These are phyloP conservation scores for Batillaria attramentaria DNA, from an alignment of 1,140 invertebrate species.

Conservation along the genomic window DNA sequence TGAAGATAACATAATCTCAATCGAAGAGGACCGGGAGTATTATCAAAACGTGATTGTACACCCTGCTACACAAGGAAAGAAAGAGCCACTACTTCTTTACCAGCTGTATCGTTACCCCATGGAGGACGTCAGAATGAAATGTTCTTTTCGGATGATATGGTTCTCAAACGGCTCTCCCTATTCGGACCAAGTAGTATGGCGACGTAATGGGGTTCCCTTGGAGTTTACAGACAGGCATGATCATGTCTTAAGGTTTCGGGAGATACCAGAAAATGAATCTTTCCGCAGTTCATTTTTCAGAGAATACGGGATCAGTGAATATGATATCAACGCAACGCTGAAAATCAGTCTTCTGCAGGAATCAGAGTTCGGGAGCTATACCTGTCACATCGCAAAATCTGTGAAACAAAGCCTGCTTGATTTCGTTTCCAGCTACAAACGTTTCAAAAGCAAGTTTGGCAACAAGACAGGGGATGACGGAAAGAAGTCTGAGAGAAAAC, in stretches of 20 bases:
- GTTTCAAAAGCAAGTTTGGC: background rate
- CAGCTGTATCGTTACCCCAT: slow-evolving; percentile 21
- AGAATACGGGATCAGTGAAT: background rate
- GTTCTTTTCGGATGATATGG: background rate
- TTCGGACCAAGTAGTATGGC: slow-evolving; percentile 6
- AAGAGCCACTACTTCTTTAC: background rate
- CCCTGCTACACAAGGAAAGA: background rate
- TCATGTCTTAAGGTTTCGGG: background rate
- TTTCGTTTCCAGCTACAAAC: background rate
- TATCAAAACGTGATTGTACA: background rate
- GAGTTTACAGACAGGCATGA: background rate
- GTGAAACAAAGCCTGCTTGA: background rate
- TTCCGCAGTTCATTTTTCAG: background rate
- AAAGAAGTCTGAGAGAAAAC: background rate
- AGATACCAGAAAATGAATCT: background rate
- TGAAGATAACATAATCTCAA: slow-evolving; percentile 7
- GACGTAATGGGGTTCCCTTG: slow-evolving; percentile 10
- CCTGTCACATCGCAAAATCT: slow-evolving; percentile 18
- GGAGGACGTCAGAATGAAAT: slow-evolving; percentile 25
- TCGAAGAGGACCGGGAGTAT: background rate
- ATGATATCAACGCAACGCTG: background rate
- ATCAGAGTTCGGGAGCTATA: slow-evolving; percentile 16
- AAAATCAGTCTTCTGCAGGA: slow-evolving; percentile 1
- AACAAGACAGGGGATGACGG: background rate
- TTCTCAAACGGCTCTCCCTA: background rate